phyloP scores from a whole-genome alignment of 2,888 invertebrate species.

The Alentia gelatinosa region DNA sequence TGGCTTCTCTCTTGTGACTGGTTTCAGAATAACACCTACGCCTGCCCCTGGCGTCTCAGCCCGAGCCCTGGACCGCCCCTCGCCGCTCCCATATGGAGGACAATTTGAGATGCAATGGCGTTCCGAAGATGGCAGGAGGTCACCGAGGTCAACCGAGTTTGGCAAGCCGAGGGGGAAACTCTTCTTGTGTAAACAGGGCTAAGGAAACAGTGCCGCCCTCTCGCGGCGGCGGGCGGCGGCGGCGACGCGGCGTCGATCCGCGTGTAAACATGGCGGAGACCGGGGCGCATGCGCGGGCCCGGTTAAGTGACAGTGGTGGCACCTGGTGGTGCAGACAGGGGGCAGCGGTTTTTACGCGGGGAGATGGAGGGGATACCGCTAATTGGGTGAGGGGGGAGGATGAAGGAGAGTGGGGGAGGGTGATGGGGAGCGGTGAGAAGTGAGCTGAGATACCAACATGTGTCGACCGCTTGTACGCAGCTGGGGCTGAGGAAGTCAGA shows the following conservation, averaged over 20 bases:
- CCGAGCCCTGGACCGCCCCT: neutral
- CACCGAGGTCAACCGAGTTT: constrained; percentile 15
- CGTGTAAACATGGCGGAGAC: neutral
- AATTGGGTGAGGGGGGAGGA: neutral
- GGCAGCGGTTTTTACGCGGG: neutral
- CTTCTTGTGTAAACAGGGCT: constrained; percentile 6
- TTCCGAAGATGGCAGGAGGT: constrained; percentile 15
- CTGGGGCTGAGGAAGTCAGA: no score
- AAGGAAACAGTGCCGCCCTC: neutral
- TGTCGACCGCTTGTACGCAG: no score
- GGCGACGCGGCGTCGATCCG: no score
- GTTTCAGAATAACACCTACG: no score
- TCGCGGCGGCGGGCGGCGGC: neutral
- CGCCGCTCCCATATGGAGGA: neutral
- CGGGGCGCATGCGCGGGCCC: neutral
- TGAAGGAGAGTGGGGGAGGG: no score
- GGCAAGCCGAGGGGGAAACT: constrained; percentile 5
- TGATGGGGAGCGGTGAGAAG: no score
- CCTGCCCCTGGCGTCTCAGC: neutral
- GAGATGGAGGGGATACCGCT: neutral
- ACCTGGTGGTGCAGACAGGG: neutral
- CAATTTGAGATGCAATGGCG: constrained; percentile 18
- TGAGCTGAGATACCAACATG: no score
- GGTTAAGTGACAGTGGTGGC: neutral
- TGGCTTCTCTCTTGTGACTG: no score